Base-by-base conservation (phyloP, 1,140 invertebrate genomes). In the Drosophila orena region DNA sequence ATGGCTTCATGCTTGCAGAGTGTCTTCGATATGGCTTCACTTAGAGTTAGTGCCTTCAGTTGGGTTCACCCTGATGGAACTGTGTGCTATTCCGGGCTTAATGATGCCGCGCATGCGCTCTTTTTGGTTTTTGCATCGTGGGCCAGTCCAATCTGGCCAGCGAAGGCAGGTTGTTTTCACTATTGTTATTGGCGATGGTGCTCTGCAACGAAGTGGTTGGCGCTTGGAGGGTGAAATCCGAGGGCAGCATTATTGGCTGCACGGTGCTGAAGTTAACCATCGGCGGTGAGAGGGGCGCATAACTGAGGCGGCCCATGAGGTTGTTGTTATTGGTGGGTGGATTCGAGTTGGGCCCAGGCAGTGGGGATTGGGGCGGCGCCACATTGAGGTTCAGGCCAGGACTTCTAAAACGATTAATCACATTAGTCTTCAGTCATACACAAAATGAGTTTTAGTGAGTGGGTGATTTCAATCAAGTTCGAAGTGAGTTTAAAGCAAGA, bases 261-360 rank as follows among this genome's bases (percentile, higher is more conserved):
- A 88, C 35, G 5, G 57, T 58, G 60, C 84, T 89, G 27, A 71
- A 89, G 34, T 84, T 89, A 8, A 77, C 71, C 56, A 89, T 50
- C 24, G 72, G 58, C 15, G 84, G 84, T 12, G 66, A 68, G 20
- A 60, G 60, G n/a, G 84, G 71, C 43, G 72, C 79, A 54, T 84
- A 89, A 30, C 56, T 80, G 8, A 89, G 59, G 8, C 66, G 68
- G 8, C 56, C 78, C 30, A 58, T 27, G 37, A 77, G 65, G 56
- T 47, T 44, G 55, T 61, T 56, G 42, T 40, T 64, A 54, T 58
- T 86, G 70, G 69, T 72, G 83, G 81, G 81, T 62, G 22, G 14
- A 34, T 60, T 86, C 17, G 57, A 64, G 58, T 78, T 88, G 61
- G 55, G 50, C 24, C 68, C 46, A 37, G 75, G 75, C 46, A 81